A percentile compares a stretch with the other conserved stretches of the same genome.
phyloP scores from a whole-genome alignment of 2,888 invertebrate genomes.

The Heliconius aoede region DNA sequence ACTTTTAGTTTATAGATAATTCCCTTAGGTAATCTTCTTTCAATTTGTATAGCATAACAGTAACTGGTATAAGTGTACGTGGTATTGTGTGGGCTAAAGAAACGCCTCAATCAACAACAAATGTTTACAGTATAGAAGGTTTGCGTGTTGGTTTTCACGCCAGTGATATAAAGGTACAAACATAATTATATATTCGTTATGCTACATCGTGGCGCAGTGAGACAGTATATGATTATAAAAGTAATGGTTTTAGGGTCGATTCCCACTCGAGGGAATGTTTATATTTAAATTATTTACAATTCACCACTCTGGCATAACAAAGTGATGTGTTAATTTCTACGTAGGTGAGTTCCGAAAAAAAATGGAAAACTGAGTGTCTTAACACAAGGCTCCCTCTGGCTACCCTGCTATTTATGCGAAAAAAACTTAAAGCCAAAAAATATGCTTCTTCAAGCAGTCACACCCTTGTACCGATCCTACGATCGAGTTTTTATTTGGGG shows the following conservation, averaged over 20 bases:
- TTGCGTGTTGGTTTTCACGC: background rate
- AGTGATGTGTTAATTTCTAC: background rate
- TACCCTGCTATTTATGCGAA: background rate
- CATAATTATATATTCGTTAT: background rate
- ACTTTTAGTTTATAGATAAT: background rate
- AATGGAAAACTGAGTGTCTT: no score
- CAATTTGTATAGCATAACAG: background rate
- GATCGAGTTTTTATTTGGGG: no score
- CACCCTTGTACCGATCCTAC: no score
- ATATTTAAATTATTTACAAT: background rate
- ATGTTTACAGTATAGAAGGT: conserved; percentile 12
- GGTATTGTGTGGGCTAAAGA: conserved; percentile 3
- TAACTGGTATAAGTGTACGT: background rate
- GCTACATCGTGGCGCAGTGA: background rate
- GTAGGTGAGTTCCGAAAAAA: background rate
- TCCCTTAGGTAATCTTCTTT: background rate
- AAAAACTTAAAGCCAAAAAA: background rate
- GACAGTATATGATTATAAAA: background rate
- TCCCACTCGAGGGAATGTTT: background rate
- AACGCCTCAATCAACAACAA: background rate
- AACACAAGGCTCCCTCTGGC: no score
- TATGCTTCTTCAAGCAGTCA: no score
- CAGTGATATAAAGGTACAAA: conserved; percentile 18
- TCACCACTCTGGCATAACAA: background rate
- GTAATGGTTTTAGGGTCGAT: background rate